Evolutionary conservation across 2,888 invertebrate species (phyloP).

Genomic region (Helobdella robusta): DNA sequence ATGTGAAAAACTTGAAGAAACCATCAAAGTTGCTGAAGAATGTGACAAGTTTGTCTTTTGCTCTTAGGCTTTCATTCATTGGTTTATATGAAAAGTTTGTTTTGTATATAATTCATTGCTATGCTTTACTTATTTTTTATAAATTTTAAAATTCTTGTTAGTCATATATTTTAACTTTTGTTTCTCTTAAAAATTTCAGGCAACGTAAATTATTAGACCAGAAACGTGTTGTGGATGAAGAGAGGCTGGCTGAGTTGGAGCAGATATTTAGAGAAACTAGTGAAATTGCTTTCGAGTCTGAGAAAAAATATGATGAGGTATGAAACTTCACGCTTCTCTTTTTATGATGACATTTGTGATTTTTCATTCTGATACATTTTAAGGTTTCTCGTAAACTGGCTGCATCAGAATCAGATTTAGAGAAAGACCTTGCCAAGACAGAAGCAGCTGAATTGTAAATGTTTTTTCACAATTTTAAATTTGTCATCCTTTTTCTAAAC

Average conservation of each 20-base stretch:
- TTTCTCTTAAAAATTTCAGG: background rate
- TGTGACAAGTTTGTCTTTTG: conserved; percentile 23
- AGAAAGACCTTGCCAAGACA: conserved; percentile 23
- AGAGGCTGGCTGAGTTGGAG: conserved; percentile 21
- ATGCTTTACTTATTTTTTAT: conserved; percentile 3
- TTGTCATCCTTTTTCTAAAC: background rate
- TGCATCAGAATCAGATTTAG: conserved; percentile 24
- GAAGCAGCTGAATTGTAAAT: conserved; percentile 22
- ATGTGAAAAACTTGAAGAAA: conserved; percentile 23
- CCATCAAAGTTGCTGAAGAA: conserved; percentile 26
- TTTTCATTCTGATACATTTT: background rate
- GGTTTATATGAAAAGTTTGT: background rate
- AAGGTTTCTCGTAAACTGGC: conserved; percentile 25
- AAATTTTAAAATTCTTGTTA: background rate
- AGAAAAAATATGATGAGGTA: conserved; percentile 26
- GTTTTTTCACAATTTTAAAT: background rate
- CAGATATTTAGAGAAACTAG: conserved; percentile 25
- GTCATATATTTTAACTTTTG: background rate
- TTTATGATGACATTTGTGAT: background rate
- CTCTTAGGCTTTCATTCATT: background rate
- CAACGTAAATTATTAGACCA: conserved; percentile 16
- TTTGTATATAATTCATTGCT: background rate
- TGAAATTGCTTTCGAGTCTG: conserved; percentile 25
- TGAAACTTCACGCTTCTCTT: background rate
- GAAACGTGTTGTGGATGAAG: conserved; percentile 16